Conservation (phyloP, 2,888 invertebrate species). For the Sthenelais limicola region DNA sequence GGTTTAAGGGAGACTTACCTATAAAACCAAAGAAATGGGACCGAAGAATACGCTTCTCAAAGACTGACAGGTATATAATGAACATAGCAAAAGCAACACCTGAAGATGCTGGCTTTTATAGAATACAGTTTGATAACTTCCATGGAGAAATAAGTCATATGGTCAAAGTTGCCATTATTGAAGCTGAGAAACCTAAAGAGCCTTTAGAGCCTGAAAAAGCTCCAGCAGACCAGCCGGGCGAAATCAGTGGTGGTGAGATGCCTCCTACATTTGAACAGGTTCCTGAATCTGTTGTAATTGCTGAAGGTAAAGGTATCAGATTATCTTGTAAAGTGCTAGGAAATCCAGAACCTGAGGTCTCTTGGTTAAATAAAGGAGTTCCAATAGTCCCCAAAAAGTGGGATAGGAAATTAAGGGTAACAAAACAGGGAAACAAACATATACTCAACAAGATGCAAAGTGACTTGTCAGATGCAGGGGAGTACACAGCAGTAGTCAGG, state of each 20-base stretch:
- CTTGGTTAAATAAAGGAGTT: slow-evolving; percentile 64
- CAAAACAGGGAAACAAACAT: background rate
- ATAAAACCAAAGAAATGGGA: slow-evolving; percentile 48
- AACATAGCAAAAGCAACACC: slow-evolving; percentile 19
- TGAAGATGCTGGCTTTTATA: slow-evolving; percentile 38
- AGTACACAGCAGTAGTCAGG: slow-evolving; percentile 19
- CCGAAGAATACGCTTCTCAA: slow-evolving; percentile 6
- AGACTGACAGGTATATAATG: slow-evolving; percentile 16
- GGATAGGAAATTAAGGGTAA: slow-evolving; percentile 26
- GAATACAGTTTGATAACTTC: slow-evolving; percentile 26
- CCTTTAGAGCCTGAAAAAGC: background rate
- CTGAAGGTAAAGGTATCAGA: slow-evolving; percentile 39
- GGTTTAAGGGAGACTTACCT: slow-evolving; percentile 60
- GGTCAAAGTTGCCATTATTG: background rate
- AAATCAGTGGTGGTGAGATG: background rate
- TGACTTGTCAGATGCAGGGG: slow-evolving; percentile 30
- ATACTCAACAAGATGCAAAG: slow-evolving; percentile 21
- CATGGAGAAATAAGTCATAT: slow-evolving; percentile 15
- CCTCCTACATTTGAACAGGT: slow-evolving; percentile 25
- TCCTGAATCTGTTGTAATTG: slow-evolving; percentile 36
- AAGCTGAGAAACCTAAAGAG: background rate
- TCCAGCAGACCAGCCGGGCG: background rate
- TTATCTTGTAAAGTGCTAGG: slow-evolving; percentile 42
- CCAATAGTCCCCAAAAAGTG: slow-evolving; percentile 48
- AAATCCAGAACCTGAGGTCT: slow-evolving; percentile 56